These are phyloP conservation scores for Pitta sordida DNA, from an alignment of 2,113 vertebrate species.

Conservation along the genomic window DNA sequence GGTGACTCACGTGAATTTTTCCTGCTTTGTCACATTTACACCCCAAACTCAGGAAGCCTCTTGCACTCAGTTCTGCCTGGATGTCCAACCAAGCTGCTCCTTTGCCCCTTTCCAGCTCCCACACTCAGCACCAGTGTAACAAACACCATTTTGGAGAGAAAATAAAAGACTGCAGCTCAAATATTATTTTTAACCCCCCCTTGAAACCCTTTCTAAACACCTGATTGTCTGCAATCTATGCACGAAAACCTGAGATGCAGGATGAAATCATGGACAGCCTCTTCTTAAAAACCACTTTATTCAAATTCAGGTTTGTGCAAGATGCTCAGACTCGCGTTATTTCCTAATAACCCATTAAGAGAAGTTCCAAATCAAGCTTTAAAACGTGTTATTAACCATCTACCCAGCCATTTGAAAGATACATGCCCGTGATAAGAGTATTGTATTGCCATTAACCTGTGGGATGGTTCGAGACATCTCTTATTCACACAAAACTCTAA, in stretches of 20 bases:
- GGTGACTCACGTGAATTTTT: neutral
- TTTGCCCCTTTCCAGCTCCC: neutral
- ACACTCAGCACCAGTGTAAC: accelerated
- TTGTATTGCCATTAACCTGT: slow-evolving; percentile 60
- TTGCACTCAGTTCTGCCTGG: neutral
- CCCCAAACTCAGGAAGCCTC: neutral
- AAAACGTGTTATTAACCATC: slow-evolving; percentile 67
- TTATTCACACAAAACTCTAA: slow-evolving; percentile 68
- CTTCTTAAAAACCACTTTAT: neutral
- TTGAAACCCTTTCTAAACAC: neutral
- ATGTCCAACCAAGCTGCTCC: neutral
- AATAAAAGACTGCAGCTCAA: neutral
- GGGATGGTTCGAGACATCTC: slow-evolving; percentile 51
- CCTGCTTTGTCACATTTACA: neutral
- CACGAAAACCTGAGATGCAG: neutral
- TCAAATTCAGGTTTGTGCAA: neutral
- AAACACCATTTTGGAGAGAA: neutral
- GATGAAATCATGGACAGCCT: neutral
- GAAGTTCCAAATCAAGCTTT: slow-evolving; percentile 62
- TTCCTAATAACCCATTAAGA: slow-evolving; percentile 54
- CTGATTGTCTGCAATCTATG: neutral
- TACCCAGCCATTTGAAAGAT: slow-evolving; percentile 60
- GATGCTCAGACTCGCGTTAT: neutral
- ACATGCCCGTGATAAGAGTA: slow-evolving; percentile 60
- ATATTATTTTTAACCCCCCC: neutral